Conservation (phyloP, 2,113 vertebrate species). For the Hippocampus abdominalis region DNA sequence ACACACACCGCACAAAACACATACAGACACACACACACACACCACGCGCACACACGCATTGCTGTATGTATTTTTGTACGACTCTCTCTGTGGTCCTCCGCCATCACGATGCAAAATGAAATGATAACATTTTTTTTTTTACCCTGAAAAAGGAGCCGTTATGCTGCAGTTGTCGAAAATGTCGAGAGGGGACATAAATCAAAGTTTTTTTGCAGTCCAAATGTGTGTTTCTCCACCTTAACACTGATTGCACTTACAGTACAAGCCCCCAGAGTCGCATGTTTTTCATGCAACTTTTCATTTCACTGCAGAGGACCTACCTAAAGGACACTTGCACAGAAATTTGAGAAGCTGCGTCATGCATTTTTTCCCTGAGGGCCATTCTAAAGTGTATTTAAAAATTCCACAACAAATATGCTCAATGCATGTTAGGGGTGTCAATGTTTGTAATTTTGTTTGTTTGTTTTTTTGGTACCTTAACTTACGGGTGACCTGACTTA, state of each 20-base stretch:
- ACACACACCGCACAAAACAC: slow-evolving; percentile 4
- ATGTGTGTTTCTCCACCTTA: slow-evolving; percentile 67
- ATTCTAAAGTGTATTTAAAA: too few species aligned
- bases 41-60: not conserved
- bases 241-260: slow-evolving; percentile 73
- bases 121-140: slow-evolving; percentile 73
- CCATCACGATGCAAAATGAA: not conserved
- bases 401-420: too few species aligned
- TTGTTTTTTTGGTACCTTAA: too few species aligned
- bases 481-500: too few species aligned
- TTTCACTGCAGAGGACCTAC: slow-evolving; percentile 82
- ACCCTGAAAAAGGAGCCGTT: slow-evolving; percentile 81
- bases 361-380: slow-evolving; percentile 28
- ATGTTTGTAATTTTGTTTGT: too few species aligned
- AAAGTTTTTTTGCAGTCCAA: slow-evolving; percentile 43
- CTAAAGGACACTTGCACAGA: slow-evolving; percentile 83
- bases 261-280: slow-evolving; percentile 81
- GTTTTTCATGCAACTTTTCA: slow-evolving; percentile 93
- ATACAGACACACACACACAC: slow-evolving; percentile 4
- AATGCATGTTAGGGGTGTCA: too few species aligned
- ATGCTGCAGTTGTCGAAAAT: slow-evolving; percentile 82
- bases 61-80: slow-evolving; percentile 6
- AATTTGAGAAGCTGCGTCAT: slow-evolving; percentile 73
- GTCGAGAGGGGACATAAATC: slow-evolving; percentile 88
- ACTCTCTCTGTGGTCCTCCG: not conserved